These are phyloP conservation scores for Amphiprion ocellaris DNA, from an alignment of 2,113 vertebrate species.

Conservation along the genomic window DNA sequence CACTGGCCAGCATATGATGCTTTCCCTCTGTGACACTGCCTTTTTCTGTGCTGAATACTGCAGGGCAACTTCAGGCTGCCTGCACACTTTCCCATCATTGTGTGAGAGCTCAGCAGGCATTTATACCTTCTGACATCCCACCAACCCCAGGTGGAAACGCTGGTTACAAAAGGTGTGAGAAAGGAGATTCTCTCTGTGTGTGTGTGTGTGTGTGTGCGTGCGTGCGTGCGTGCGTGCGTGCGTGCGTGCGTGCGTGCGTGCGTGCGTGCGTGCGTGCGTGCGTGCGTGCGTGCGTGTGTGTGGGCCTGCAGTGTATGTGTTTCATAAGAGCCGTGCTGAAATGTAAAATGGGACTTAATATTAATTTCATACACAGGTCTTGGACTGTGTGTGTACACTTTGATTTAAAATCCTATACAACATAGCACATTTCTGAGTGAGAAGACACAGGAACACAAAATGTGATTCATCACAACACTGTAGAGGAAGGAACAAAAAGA, in stretches of 20 bases:
- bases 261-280: not conserved
- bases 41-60: constrained; percentile 27
- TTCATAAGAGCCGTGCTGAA: not conserved
- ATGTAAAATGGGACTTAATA: constrained; percentile 7
- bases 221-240: not conserved
- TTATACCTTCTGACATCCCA: constrained; percentile 51
- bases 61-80: constrained; percentile 40
- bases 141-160: constrained; percentile 16
- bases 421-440: not conserved
- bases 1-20: constrained; percentile 14
- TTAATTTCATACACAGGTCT: not conserved
- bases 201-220: not conserved
- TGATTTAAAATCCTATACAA: constrained; percentile 11
- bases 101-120: constrained; percentile 49
- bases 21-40: constrained; percentile 21
- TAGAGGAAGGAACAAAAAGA: not conserved
- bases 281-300: not conserved
- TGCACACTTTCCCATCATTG: constrained; percentile 27
- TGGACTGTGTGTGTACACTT: not conserved
- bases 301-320: not conserved
- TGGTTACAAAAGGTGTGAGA: constrained; percentile 34
- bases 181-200: not conserved
- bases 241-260: no score
- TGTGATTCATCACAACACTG: not conserved
- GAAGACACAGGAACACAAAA: not conserved